Conservation (phyloP, 53 echinoderm and acorn worm species). For the Astropecten irregularis region DNA sequence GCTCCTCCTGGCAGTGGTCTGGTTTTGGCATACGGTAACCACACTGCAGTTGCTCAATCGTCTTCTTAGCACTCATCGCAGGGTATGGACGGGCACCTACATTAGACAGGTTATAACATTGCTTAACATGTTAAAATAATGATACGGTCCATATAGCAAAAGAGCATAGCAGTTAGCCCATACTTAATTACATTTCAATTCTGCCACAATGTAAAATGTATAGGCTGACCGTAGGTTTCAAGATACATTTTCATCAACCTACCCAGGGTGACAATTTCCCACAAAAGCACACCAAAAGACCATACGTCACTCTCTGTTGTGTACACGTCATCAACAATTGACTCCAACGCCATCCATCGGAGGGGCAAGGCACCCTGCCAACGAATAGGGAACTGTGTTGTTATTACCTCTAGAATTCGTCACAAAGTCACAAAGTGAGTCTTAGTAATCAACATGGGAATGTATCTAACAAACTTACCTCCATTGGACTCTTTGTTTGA, state of each 20-base stretch:
- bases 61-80: background rate
- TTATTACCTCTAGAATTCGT: no score
- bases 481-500: no score
- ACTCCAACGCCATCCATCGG: background rate
- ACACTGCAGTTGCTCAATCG: background rate
- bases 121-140: no score
- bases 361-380: background rate
- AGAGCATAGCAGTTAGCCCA: background rate
- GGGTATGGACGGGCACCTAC: constrained; percentile 41
- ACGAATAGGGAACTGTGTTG: no score
- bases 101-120: background rate
- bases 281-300: no score
- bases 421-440: no score
- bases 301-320: no score
- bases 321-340: no score
- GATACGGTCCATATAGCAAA: background rate
- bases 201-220: background rate
- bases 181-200: background rate
- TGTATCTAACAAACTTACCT: no score
- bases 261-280: no score
- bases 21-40: constrained; percentile 57
- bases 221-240: background rate
- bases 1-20: background rate
- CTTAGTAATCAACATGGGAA: no score
- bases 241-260: background rate